phyloP scores from a whole-genome alignment of 2,888 invertebrate species.

The Isotomurus palustris region DNA sequence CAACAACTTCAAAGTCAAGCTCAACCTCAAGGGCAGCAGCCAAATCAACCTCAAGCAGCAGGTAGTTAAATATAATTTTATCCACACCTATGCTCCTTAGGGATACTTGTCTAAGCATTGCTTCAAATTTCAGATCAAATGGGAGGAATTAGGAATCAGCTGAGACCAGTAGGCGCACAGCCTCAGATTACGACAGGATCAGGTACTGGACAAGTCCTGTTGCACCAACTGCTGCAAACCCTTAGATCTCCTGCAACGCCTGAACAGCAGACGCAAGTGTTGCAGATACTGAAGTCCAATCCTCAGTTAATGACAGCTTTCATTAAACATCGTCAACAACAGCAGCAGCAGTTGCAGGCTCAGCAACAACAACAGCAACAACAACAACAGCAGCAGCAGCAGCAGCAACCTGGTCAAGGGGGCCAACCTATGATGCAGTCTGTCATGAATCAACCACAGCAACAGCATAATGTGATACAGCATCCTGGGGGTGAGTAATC shows the following conservation, averaged over 20 bases:
- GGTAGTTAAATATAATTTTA: background rate
- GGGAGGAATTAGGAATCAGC: conserved; percentile 42
- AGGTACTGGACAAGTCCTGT: conserved; percentile 47
- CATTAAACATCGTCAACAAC: conserved; percentile 72
- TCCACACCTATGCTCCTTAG: background rate
- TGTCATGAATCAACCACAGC: conserved; percentile 34
- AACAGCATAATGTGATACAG: conserved; percentile 45
- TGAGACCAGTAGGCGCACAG: conserved; percentile 46
- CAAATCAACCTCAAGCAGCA: conserved; percentile 43
- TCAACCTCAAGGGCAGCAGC: conserved; percentile 29
- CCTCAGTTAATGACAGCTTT: conserved; percentile 94
- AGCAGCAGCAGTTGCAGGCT: conserved; percentile 50
- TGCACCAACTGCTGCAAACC: conserved; percentile 83
- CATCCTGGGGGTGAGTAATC: too few relatives aligned
- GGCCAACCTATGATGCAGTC: conserved; percentile 29
- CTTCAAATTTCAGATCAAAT: conserved; percentile 13
- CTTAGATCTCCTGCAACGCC: conserved; percentile 83
- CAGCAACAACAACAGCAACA: conserved; percentile 43
- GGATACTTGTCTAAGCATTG: background rate
- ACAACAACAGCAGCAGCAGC: conserved; percentile 51
- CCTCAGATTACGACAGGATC: conserved; percentile 35
- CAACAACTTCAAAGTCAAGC: conserved; percentile 27
- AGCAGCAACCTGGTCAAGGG: conserved; percentile 50
- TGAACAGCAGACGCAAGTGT: conserved; percentile 84
- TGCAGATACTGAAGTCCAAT: conserved; percentile 86